Evolutionary conservation across 2,113 vertebrate genomes (phyloP).

Genomic region (Dicentrarchus labrax): DNA sequence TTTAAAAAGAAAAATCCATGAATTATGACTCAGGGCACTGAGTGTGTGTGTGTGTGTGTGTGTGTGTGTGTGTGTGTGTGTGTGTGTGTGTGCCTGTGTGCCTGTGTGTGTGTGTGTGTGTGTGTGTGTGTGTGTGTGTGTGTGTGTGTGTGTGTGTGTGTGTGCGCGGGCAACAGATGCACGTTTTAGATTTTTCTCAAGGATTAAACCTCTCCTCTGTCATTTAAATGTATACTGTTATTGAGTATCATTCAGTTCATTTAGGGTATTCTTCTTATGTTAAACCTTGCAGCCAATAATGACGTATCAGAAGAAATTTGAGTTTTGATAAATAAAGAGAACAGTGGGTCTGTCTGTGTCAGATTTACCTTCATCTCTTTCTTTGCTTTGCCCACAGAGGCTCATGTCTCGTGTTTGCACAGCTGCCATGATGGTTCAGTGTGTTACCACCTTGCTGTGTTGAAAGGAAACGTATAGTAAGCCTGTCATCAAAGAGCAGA

Average conservation of each 20-base stretch:
- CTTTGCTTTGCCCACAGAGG: constrained; percentile 34
- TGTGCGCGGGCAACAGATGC: background rate
- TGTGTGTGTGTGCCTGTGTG: too few relatives aligned
- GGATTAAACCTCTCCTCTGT: background rate
- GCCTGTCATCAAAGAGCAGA: background rate
- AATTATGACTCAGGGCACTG: constrained; percentile 48
- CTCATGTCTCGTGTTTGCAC: constrained; percentile 52
- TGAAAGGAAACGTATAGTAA: constrained; percentile 27
- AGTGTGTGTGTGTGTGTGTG: too few relatives aligned
- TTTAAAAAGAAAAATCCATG: constrained; percentile 51
- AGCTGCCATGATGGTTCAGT: constrained; percentile 45
- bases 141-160: too few relatives aligned
- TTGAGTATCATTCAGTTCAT: background rate
- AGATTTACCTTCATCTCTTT: constrained; percentile 22
- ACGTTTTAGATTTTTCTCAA: background rate
- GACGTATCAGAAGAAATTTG: background rate
- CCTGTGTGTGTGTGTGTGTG: too few relatives aligned
- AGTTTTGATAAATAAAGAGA: background rate
- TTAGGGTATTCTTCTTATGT: background rate
- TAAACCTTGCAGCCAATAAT: background rate
- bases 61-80: too few relatives aligned
- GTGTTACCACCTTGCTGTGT: constrained; percentile 25
- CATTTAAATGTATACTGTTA: background rate
- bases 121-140: too few relatives aligned
- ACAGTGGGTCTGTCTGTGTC: background rate